These are phyloP conservation scores for Boloria selene DNA, from an alignment of 2,888 invertebrate species.

Conservation along the genomic window DNA sequence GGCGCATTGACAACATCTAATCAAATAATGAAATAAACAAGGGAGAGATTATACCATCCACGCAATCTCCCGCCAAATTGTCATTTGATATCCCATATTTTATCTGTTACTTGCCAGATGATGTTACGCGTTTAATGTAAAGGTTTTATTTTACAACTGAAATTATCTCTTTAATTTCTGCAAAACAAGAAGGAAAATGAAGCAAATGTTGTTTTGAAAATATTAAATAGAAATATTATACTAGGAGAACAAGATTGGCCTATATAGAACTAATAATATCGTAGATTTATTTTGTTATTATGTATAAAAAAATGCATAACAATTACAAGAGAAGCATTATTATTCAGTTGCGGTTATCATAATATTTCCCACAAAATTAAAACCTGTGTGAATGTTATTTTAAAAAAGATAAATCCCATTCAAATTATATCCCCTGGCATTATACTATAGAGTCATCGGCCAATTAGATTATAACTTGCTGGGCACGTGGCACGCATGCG, in stretches of 20 bases:
- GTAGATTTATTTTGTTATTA: too few relatives aligned
- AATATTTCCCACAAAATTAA: constrained; percentile 31
- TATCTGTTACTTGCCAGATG: constrained; percentile 47
- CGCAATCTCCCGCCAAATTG: constrained; percentile 69
- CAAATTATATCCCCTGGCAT: constrained; percentile 48
- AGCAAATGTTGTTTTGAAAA: too few relatives aligned
- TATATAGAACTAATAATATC: too few relatives aligned
- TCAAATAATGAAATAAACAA: constrained; percentile 66
- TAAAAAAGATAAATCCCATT: constrained; percentile 36
- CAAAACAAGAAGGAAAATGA: too few relatives aligned
- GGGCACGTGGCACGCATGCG: constrained; percentile 69
- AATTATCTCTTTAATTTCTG: too few relatives aligned
- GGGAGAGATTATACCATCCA: constrained; percentile 63
- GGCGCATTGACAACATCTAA: constrained; percentile 60
- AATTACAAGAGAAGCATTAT: background rate
- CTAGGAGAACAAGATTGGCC: too few relatives aligned
- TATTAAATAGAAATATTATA: too few relatives aligned
- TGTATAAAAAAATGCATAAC: too few relatives aligned
- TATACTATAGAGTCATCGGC: constrained; percentile 47
- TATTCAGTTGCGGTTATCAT: constrained; percentile 10
- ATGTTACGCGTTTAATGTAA: constrained; percentile 49
- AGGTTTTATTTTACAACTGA: constrained; percentile 26
- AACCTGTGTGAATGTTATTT: constrained; percentile 43
- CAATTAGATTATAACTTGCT: constrained; percentile 69
- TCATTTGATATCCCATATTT: constrained; percentile 71